Evolutionary conservation across 2,113 vertebrate species (phyloP).

Genomic region (Alligator sinensis): DNA sequence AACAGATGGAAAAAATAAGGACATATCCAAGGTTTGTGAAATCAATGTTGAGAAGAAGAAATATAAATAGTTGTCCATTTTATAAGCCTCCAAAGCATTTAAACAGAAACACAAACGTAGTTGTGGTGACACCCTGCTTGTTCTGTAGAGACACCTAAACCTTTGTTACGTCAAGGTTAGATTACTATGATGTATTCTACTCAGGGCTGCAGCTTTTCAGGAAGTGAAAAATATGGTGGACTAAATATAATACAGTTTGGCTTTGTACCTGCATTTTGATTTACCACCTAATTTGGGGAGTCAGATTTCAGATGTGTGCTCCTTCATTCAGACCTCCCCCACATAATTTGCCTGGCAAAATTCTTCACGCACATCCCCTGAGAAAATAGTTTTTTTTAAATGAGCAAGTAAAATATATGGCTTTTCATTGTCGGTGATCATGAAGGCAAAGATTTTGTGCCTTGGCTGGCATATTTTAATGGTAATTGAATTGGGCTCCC

Average conservation of each 20-base stretch:
- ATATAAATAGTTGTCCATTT: neutral
- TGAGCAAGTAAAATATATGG: neutral
- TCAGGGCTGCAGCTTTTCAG: neutral
- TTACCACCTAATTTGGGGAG: neutral
- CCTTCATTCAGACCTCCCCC: neutral
- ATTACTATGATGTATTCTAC: fast-evolving
- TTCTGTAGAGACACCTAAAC: neutral
- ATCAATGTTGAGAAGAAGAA: neutral
- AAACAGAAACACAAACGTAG: neutral
- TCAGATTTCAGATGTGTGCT: neutral
- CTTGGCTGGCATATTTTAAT: fast-evolving
- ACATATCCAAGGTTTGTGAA: fast-evolving
- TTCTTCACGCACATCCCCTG: neutral
- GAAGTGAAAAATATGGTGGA: neutral
- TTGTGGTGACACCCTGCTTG: neutral
- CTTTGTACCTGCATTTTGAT: neutral
- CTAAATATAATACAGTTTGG: neutral
- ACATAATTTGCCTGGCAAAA: neutral
- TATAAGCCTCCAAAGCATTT: neutral
- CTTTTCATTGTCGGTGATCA: neutral
- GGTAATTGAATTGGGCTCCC: neutral
- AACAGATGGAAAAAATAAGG: neutral
- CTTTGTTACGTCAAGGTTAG: fast-evolving
- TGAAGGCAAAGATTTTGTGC: neutral
- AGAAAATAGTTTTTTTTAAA: neutral